Percentiles rank a stretch among this genome's conserved stretches.
Conservation (phyloP, 2,888 invertebrate genomes). For the Patella caerulea region DNA sequence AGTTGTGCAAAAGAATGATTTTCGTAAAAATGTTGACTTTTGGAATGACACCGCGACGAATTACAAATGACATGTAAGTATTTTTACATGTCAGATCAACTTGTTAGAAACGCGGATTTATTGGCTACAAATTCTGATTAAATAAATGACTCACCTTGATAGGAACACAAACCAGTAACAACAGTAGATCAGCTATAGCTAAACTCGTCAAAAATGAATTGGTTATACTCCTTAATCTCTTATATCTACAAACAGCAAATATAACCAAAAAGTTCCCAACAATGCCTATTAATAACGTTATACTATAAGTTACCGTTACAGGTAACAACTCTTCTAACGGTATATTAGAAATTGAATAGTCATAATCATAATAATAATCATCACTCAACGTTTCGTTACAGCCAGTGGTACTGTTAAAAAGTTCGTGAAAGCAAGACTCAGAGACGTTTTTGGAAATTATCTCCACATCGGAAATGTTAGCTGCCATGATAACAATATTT, state of each 20-base stretch:
- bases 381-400: constrained; percentile 23
- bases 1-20: too few relatives aligned
- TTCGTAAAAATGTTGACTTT: too few relatives aligned
- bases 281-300: constrained; percentile 77
- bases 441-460: too few relatives aligned
- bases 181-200: constrained; percentile 79
- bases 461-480: too few relatives aligned
- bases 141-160: constrained; percentile 76
- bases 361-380: constrained; percentile 72
- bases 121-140: too few relatives aligned
- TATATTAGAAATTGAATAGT: constrained; percentile 67
- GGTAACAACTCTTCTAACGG: constrained; percentile 76
- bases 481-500: too few relatives aligned
- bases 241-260: constrained; percentile 75
- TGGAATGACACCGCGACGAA: too few relatives aligned
- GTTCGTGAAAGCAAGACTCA: too few relatives aligned
- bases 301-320: constrained; percentile 76
- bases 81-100: too few relatives aligned
- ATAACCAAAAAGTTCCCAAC: constrained; percentile 77
- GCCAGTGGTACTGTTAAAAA: too few relatives aligned
- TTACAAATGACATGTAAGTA: too few relatives aligned
- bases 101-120: too few relatives aligned
- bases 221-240: constrained; percentile 77
- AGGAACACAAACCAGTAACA: constrained; percentile 80
- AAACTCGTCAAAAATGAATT: constrained; percentile 80